A percentile compares a stretch with the other conserved stretches of the same genome.
phyloP scores from a whole-genome alignment of 2,113 vertebrate species.

The Mesoclemmys tuberculata region DNA sequence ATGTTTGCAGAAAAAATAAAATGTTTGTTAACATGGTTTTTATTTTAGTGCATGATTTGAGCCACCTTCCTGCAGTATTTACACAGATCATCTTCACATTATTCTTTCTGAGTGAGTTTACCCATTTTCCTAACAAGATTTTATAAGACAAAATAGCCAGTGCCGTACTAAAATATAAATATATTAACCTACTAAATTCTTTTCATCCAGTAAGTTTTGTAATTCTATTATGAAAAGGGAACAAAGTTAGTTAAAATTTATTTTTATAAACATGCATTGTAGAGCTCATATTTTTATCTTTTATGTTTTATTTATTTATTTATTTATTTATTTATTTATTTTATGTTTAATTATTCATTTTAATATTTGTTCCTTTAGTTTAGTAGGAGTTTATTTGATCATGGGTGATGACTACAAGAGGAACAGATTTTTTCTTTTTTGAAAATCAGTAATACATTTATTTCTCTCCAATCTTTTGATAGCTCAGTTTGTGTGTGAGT shows the following conservation, averaged over 20 bases:
- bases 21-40: background rate
- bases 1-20: background rate
- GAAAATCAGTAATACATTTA: conserved; percentile 11
- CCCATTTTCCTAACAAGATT: background rate
- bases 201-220: background rate
- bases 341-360: background rate
- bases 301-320: too few relatives aligned
- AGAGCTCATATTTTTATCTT: background rate
- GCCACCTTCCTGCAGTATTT: background rate
- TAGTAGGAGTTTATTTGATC: background rate
- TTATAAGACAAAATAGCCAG: background rate
- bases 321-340: too few relatives aligned
- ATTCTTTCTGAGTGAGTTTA: background rate
- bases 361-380: background rate
- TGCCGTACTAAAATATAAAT: background rate
- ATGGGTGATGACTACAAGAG: background rate
- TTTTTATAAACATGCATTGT: background rate
- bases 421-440: conserved; percentile 7
- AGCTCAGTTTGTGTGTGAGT: background rate
- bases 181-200: background rate
- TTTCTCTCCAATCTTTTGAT: conserved; percentile 25
- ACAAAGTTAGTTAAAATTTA: background rate
- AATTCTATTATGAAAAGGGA: background rate
- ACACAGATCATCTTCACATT: background rate
- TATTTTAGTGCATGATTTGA: background rate